Evolutionary conservation across 2,113 vertebrate genomes (phyloP), one percentile per base, ranked within the genome.

Genomic region (Sorex fumeus): DNA sequence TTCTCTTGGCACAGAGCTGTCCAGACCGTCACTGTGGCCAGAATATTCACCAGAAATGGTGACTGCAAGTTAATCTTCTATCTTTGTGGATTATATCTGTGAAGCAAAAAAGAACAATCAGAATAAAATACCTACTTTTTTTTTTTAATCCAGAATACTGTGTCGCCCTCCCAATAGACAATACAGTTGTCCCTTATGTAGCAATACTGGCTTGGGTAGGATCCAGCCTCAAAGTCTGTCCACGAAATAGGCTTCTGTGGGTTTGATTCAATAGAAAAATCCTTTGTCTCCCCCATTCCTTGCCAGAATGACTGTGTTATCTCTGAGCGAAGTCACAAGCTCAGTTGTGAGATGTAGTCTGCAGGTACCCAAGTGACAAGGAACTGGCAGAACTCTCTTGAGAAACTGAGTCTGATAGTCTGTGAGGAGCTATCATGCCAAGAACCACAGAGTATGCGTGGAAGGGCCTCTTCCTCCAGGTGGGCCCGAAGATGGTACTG

Each of bases 21-120:
- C 74, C 25, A 83, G 71, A 74, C 36, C 15, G 50, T 90, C 27
- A 83, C 2, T 87, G 28, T 72, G 45, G 62, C 53, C 84, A 78
- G 57, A 27, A 78, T 60, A 45, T 87, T 93, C 86, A 60, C 57
- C 74, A 75, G 71, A 82, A 45, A 84, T 8, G 72, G 50, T 87
- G 57, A 86, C 28, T 6, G 69, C 10, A 74, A n/a, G n/a, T 81
- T 90, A 80, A 84, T 89, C 23, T 90, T 93, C 53, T 18, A 2
- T 91, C 88, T 93, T 93, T 88, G 47, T 66, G n/a, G 85, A 81
- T 74, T 91, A 43, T 36, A 93, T 74, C 96, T 97, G 80, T 77
- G 47, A 90, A 93, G 6, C 2, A 75, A 94, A 91, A 91, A 95
- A 83, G 36, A 32, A 95, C 1, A 93, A 36, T 91, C 16, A 85